phyloP scores from a whole-genome alignment of 1,140 invertebrate genomes.

The Papilio machaon region DNA sequence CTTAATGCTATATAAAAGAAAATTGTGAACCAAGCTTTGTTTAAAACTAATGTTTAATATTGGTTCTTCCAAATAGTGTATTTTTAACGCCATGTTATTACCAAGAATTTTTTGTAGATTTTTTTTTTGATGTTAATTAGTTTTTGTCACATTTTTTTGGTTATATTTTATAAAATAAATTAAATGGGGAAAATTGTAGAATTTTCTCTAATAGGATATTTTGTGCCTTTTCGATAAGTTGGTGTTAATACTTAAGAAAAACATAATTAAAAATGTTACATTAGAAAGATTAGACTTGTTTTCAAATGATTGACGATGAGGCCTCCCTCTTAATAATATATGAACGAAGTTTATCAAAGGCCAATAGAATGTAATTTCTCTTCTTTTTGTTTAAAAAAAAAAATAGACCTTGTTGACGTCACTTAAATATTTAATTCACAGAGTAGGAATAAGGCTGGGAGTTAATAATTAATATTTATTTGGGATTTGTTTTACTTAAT shows the following conservation, averaged over 20 bases:
- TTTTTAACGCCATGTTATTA: not conserved
- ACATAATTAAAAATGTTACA: slow-evolving; percentile 28
- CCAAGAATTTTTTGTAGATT: not conserved
- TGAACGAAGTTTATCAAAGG: not conserved
- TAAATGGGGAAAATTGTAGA: not conserved
- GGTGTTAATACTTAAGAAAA: slow-evolving; percentile 43
- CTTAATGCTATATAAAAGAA: not conserved
- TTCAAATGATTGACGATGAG: not conserved
- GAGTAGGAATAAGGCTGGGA: not conserved
- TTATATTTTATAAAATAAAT: not conserved
- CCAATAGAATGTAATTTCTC: not conserved
- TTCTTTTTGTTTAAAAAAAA: no score
- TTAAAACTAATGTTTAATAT: not conserved
- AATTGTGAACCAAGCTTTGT: not conserved
- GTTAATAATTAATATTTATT: not conserved
- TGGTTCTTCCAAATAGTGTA: slow-evolving; percentile 22
- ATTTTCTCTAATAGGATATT: slow-evolving; percentile 17
- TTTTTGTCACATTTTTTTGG: slow-evolving; percentile 9
- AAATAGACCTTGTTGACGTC: not conserved
- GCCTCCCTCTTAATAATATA: not conserved
- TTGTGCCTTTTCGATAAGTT: slow-evolving; percentile 54
- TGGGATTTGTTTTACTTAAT: not conserved
- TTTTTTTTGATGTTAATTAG: slow-evolving; percentile 3
- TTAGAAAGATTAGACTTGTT: slow-evolving; percentile 7
- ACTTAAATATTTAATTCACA: not conserved